Conservation (phyloP, 92 coral and sea anemone genomes). For the Pocillopora meandrina region DNA sequence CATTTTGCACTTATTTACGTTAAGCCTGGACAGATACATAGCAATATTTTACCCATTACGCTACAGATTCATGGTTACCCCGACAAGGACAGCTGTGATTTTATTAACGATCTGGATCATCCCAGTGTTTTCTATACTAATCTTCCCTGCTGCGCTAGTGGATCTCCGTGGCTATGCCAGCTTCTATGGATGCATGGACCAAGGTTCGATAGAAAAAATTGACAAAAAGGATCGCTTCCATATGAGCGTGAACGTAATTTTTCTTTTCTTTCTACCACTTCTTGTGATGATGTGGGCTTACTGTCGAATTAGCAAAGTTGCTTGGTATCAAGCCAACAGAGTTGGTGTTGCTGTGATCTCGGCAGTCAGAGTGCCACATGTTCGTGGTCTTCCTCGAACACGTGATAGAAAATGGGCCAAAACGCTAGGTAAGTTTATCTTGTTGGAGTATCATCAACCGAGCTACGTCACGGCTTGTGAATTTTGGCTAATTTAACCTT, state of each 20-base stretch:
- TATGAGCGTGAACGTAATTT: constrained; percentile 27
- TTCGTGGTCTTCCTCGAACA: constrained; percentile 40
- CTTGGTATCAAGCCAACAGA: constrained; percentile 80
- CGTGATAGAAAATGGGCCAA: constrained; percentile 75
- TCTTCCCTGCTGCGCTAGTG: constrained; percentile 20
- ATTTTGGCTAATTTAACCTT: no score
- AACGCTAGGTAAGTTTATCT: constrained; percentile 57
- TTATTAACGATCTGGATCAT: constrained; percentile 45
- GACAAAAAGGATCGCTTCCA: constrained; percentile 22
- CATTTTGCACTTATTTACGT: constrained; percentile 54
- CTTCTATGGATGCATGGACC: constrained; percentile 48
- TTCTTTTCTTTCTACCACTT: constrained; percentile 62
- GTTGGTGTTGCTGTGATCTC: constrained; percentile 38
- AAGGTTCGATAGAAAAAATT: constrained; percentile 7
- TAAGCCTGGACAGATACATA: constrained; percentile 67
- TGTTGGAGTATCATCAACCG: neutral
- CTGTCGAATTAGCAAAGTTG: constrained; percentile 56
- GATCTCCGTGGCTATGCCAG: constrained; percentile 8
- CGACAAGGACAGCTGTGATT: constrained; percentile 27
- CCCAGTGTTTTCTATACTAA: constrained; percentile 31
- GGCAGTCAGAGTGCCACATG: constrained; percentile 11
- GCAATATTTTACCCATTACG: constrained; percentile 70
- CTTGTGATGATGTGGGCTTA: constrained; percentile 57
- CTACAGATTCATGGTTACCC: constrained; percentile 51
- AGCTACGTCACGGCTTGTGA: no score